A percentile compares a stretch with the other conserved stretches of the same genome.
phyloP scores from a whole-genome alignment of 2,797 vertebrate species.

The Sarcoramphus papa region DNA sequence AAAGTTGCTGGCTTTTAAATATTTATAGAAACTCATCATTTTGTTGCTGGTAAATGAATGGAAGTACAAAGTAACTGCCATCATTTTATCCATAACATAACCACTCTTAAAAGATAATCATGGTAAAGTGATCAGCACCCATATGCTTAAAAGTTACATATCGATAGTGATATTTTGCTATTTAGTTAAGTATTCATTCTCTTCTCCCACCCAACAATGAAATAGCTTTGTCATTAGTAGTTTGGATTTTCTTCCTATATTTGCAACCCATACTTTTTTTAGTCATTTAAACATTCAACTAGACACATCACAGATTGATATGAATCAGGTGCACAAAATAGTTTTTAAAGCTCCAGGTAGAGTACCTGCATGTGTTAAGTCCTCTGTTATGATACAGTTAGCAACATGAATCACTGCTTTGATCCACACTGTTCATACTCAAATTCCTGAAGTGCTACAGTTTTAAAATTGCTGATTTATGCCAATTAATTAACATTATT shows the following conservation, averaged over 20 bases:
- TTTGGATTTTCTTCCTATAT: not conserved
- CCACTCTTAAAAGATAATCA: not conserved
- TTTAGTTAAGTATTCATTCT: not conserved
- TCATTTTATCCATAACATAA: not conserved
- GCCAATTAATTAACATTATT: not conserved
- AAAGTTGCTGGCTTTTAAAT: not conserved
- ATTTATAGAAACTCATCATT: not conserved
- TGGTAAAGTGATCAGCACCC: not conserved
- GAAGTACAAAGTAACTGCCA: not conserved
- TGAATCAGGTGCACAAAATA: not conserved
- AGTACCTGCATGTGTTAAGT: not conserved
- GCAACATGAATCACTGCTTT: not conserved
- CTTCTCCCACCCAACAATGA: not conserved
- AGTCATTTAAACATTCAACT: not conserved
- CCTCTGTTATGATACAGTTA: not conserved
- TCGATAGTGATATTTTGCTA: not conserved
- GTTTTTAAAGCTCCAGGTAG: not conserved
- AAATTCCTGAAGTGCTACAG: not conserved
- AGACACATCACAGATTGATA: not conserved
- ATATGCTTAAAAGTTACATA: not conserved
- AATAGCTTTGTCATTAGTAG: not conserved
- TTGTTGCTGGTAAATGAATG: not conserved
- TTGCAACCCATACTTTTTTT: not conserved
- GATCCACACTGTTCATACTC: not conserved
- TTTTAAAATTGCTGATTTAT: not conserved